phyloP scores from a whole-genome alignment of 2,797 vertebrate genomes.

The Phoebastria nigripes region DNA sequence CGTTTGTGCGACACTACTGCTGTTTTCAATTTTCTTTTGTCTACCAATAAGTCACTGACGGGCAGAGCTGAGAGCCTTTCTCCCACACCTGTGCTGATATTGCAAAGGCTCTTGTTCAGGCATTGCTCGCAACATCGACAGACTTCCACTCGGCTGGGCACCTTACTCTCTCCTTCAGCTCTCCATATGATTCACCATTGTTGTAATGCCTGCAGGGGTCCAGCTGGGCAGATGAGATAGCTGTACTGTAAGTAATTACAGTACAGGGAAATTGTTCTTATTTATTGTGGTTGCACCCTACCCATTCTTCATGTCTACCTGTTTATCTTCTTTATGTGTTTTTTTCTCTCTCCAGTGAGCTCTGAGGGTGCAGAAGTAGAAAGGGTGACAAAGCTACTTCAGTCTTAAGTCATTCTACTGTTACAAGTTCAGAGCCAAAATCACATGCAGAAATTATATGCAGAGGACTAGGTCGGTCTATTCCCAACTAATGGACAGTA shows the following conservation, averaged over 20 bases:
- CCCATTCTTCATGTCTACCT: neutral
- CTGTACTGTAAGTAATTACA: neutral
- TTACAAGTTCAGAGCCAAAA: neutral
- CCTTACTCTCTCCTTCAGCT: neutral
- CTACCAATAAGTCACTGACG: neutral
- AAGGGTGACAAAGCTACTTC: neutral
- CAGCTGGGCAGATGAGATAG: neutral
- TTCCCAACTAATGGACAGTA: neutral
- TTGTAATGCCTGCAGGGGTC: neutral
- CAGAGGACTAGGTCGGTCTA: neutral
- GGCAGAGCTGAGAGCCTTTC: neutral
- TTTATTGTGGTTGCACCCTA: neutral
- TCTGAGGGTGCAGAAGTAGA: neutral
- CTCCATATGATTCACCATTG: neutral
- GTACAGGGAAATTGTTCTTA: neutral
- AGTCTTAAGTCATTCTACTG: neutral
- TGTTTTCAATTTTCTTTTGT: neutral
- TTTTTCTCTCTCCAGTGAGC: neutral
- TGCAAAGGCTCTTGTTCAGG: neutral
- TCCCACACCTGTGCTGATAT: neutral
- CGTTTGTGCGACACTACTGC: neutral
- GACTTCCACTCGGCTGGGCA: neutral
- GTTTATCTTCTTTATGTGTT: neutral
- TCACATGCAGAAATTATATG: neutral
- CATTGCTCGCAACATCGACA: fast-evolving